Conservation (phyloP, 2,113 vertebrate genomes). For the Bambusicola thoracicus region DNA sequence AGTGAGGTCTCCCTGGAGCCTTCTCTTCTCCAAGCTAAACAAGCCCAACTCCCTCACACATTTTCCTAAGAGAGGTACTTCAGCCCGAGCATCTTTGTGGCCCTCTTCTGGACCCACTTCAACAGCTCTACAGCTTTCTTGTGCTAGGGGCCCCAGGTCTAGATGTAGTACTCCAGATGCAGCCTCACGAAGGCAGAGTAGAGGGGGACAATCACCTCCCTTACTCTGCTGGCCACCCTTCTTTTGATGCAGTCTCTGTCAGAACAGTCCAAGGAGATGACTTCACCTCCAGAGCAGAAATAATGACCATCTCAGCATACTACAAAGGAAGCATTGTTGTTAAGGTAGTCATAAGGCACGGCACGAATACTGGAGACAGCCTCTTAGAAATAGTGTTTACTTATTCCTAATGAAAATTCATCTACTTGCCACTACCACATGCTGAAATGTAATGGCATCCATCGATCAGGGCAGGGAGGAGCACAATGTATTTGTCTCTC, state of each 20-base stretch:
- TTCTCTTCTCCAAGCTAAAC: not conserved
- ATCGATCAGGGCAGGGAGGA: constrained; percentile 2
- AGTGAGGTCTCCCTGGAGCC: not conserved
- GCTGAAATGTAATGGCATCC: not conserved
- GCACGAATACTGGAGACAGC: fast-evolving
- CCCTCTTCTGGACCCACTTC: too few species aligned
- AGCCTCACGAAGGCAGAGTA: not conserved
- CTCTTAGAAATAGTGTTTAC: not conserved
- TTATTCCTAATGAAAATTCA: not conserved
- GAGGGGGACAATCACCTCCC: not conserved
- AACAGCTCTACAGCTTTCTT: too few species aligned
- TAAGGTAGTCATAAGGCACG: not conserved
- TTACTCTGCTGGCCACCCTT: not conserved
- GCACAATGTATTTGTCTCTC: not conserved
- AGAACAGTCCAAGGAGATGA: not conserved
- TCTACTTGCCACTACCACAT: not conserved
- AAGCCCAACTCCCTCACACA: not conserved
- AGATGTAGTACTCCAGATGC: not conserved
- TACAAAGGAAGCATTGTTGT: not conserved
- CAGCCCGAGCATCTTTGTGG: too few species aligned
- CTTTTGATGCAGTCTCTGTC: not conserved
- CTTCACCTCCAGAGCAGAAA: not conserved
- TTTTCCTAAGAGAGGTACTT: not conserved
- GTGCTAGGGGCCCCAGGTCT: too few species aligned
- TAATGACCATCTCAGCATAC: not conserved